phyloP scores from a whole-genome alignment of 2,888 invertebrate species.

The Sarcophaga rosellei region DNA sequence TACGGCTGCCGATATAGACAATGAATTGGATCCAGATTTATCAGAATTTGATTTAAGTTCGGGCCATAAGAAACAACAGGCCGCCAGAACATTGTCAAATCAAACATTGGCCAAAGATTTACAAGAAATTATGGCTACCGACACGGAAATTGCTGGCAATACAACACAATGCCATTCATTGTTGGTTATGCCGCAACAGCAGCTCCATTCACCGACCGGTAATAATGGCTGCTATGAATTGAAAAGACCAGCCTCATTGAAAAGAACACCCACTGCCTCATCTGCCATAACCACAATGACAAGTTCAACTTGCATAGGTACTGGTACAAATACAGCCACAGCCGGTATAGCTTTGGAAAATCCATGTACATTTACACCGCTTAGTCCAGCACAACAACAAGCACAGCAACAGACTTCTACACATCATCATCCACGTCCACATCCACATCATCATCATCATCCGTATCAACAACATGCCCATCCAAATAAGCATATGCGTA shows the following conservation, averaged over 20 bases:
- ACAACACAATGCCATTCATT: conserved; percentile 75
- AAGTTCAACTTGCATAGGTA: conserved; percentile 59
- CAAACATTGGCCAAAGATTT: conserved; percentile 78
- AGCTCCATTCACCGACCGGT: conserved; percentile 55
- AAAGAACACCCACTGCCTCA: conserved; percentile 76
- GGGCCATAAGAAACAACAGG: conserved; percentile 74
- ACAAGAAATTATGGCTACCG: conserved; percentile 76
- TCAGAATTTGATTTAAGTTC: conserved; percentile 78
- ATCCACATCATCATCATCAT: conserved; percentile 67
- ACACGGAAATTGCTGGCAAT: conserved; percentile 71
- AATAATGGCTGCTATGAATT: conserved; percentile 77
- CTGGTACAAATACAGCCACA: conserved; percentile 41
- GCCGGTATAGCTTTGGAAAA: conserved; percentile 54
- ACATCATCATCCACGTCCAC: conserved; percentile 65
- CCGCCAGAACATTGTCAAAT: conserved; percentile 77
- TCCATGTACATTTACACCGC: conserved; percentile 57
- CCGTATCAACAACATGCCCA: conserved; percentile 72
- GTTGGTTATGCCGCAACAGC: conserved; percentile 69
- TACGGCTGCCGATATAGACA: conserved; percentile 77
- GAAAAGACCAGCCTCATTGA: conserved; percentile 76
- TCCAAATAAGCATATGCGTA: conserved; percentile 68
- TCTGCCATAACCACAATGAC: conserved; percentile 74
- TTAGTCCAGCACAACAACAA: conserved; percentile 19
- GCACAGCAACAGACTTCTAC: conserved; percentile 44
- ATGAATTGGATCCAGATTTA: conserved; percentile 75